Percentiles rank a stretch among this genome's conserved stretches.
Evolutionary conservation across 2,113 vertebrate species (phyloP).

Genomic region (Silurus meridionalis): DNA sequence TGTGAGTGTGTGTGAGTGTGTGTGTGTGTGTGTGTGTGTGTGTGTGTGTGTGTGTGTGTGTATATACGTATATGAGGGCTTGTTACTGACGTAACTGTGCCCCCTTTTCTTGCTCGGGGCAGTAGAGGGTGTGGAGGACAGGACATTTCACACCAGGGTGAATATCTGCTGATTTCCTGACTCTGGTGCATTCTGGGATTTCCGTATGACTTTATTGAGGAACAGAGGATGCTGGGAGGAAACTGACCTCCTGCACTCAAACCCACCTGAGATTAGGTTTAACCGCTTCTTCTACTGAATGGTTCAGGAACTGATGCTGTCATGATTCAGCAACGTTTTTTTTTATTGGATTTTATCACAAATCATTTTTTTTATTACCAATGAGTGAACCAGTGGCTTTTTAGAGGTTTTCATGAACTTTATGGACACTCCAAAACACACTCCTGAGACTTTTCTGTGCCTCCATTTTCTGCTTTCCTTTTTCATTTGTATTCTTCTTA

Average conservation of each 20-base stretch:
- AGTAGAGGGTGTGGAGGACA: neutral
- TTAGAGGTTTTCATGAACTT: neutral
- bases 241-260: neutral
- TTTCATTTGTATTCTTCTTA: no score
- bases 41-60: neutral
- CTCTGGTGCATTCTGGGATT: neutral
- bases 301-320: neutral
- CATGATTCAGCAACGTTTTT: neutral
- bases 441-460: no score
- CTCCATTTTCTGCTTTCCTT: no score
- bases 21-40: neutral
- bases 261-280: conserved; percentile 2
- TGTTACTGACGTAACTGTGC: conserved; percentile 35
- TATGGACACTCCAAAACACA: neutral
- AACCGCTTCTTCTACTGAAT: neutral
- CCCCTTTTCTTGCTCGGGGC: neutral
- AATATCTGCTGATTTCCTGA: conserved; percentile 37
- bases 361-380: neutral
- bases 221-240: conserved; percentile 10
- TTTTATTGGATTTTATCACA: neutral
- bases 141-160: conserved; percentile 21
- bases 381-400: neutral
- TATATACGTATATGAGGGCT: neutral
- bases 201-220: conserved; percentile 9
- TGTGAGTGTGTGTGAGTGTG: neutral